phyloP scores from a whole-genome alignment of 2,888 invertebrate species.

The Eurytoma adleriae region DNA sequence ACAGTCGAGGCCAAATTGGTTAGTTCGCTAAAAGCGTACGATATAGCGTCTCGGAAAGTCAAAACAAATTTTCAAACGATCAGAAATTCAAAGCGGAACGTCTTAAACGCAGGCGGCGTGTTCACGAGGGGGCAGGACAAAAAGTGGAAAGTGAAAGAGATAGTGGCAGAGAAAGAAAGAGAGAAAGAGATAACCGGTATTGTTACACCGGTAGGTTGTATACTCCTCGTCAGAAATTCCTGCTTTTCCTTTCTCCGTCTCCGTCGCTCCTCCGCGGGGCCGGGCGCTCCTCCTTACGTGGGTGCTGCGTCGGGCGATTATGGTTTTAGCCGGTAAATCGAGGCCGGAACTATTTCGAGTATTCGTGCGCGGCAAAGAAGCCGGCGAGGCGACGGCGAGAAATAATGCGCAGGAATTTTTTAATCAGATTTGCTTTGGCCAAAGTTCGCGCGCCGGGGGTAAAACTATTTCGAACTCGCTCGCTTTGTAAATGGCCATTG shows the following conservation, averaged over 20 bases:
- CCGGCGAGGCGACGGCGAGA: not conserved
- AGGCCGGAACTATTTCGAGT: conserved; percentile 50
- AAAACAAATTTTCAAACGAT: too few relatives aligned
- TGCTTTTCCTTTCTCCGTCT: conserved; percentile 50
- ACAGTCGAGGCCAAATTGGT: too few relatives aligned
- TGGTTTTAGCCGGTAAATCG: conserved; percentile 46
- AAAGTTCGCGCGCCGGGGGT: not conserved
- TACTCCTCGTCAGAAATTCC: conserved; percentile 61
- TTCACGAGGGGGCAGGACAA: conserved; percentile 26
- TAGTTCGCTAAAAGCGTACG: too few relatives aligned
- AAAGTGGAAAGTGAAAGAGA: conserved; percentile 32
- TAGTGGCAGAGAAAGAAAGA: conserved; percentile 19
- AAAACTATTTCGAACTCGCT: conserved; percentile 24
- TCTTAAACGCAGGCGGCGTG: conserved; percentile 7
- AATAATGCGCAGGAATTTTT: conserved; percentile 35
- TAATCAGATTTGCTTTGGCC: conserved; percentile 42
- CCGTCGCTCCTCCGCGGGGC: conserved; percentile 23
- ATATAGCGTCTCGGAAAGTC: too few relatives aligned
- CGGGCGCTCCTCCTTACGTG: conserved; percentile 30
- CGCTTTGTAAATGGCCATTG: not conserved
- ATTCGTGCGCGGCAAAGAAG: conserved; percentile 20
- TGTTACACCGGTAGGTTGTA: conserved; percentile 59
- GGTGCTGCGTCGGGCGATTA: conserved; percentile 32
- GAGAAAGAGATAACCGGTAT: conserved; percentile 52
- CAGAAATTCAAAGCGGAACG: not conserved